Conservation (phyloP, 2,113 vertebrate species). For the Misgurnus anguillicaudatus region DNA sequence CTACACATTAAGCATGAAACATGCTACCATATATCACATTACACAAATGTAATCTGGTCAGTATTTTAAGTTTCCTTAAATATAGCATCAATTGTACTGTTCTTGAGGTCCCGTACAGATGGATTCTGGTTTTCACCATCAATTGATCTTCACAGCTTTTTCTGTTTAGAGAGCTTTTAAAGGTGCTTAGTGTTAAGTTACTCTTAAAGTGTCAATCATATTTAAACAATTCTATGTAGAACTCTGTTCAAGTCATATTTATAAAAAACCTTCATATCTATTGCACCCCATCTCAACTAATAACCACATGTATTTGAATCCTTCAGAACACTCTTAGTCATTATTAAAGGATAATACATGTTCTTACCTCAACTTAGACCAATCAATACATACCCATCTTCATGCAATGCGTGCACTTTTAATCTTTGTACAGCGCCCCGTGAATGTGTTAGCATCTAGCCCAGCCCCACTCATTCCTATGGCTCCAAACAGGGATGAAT, state of each 20-base stretch:
- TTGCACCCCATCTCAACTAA: not conserved
- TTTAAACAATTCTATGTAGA: not conserved
- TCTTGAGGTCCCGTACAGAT: not conserved
- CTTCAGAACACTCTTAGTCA: not conserved
- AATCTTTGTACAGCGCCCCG: too few relatives aligned
- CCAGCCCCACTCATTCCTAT: too few relatives aligned
- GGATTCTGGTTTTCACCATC: not conserved
- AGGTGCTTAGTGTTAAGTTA: not conserved
- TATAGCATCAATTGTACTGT: not conserved
- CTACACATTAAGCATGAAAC: conserved; percentile 3
- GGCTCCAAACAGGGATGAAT: too few relatives aligned
- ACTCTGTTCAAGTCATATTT: conserved; percentile 9
- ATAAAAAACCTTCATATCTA: not conserved
- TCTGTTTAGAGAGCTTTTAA: not conserved
- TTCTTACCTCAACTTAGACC: not conserved
- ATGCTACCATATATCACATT: not conserved
- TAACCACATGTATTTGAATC: not conserved
- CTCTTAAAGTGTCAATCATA: not conserved
- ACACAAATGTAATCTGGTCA: not conserved
- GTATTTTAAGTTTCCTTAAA: not conserved
- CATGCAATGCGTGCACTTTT: too few relatives aligned
- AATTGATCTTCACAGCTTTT: conserved; percentile 15
- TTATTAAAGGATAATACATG: too few relatives aligned
- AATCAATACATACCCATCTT: too few relatives aligned
- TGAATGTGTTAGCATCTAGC: too few relatives aligned